phyloP scores from a whole-genome alignment of 2,113 vertebrate species.

The Oryzias curvinotus region DNA sequence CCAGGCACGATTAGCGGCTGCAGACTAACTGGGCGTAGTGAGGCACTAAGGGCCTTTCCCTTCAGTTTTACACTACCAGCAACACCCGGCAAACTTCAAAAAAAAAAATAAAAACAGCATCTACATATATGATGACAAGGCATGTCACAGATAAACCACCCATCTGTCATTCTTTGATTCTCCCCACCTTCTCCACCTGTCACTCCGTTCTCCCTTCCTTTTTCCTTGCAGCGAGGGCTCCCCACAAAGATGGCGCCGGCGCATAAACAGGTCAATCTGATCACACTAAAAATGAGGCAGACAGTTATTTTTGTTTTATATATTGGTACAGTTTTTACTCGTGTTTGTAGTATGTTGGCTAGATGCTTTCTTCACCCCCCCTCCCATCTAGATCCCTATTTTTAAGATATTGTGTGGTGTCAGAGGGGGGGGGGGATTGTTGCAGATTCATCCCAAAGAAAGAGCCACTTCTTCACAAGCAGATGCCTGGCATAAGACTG shows the following conservation, averaged over 20 bases:
- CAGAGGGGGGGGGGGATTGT: neutral
- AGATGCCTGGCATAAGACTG: conserved; percentile 64
- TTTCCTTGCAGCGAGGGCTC: conserved; percentile 26
- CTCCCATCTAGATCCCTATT: conserved; percentile 15
- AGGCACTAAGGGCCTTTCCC: conserved; percentile 24
- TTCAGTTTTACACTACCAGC: neutral
- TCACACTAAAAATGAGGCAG: conserved; percentile 55
- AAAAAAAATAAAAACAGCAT: conserved; percentile 21
- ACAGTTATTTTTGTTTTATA: too few relatives aligned
- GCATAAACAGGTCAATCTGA: conserved; percentile 67
- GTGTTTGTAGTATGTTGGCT: neutral
- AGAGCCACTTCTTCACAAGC: conserved; percentile 67
- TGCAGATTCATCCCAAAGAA: conserved; percentile 49
- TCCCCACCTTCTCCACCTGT: conserved; percentile 31
- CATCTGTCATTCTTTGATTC: conserved; percentile 3
- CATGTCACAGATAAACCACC: conserved; percentile 38
- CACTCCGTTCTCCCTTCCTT: conserved; percentile 28
- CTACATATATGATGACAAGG: conserved; percentile 56
- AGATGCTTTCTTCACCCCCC: conserved; percentile 8
- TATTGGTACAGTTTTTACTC: conserved; percentile 29
- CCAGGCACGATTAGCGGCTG: conserved; percentile 70
- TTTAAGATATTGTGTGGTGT: conserved; percentile 18
- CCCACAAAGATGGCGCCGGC: conserved; percentile 58
- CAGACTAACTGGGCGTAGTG: conserved; percentile 44
- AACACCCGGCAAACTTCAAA: conserved; percentile 46